Percentiles rank a stretch among this genome's conserved stretches.
These are phyloP conservation scores for Scalopus aquaticus DNA, from an alignment of 2,113 vertebrate genomes.

Conservation along the genomic window DNA sequence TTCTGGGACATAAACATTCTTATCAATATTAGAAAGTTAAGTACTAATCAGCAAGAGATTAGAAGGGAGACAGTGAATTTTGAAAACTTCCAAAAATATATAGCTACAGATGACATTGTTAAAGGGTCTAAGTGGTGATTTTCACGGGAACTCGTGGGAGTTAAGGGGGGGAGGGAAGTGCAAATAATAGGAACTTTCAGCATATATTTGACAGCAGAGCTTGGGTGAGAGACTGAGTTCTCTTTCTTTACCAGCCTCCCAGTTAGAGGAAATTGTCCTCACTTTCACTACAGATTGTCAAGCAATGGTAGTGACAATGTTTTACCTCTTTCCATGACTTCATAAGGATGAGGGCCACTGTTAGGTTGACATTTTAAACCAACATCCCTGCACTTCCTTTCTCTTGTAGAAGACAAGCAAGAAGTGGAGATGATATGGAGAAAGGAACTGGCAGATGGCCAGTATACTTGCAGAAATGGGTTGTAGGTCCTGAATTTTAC, in stretches of 20 bases:
- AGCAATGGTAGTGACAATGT: neutral
- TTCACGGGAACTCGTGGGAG: accelerated
- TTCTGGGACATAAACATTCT: neutral
- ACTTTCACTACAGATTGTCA: neutral
- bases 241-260: neutral
- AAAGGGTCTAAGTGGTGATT: neutral
- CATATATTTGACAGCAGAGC: neutral
- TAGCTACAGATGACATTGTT: neutral
- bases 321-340: neutral
- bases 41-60: neutral
- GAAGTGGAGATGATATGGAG: neutral
- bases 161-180: neutral
- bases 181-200: neutral
- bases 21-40: neutral
- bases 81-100: neutral
- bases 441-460: too few species aligned
- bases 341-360: neutral
- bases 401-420: neutral
- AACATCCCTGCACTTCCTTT: neutral
- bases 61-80: neutral
- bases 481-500: neutral
- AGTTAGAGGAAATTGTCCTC: neutral
- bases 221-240: neutral
- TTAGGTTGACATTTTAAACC: neutral
- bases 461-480: accelerated